phyloP scores from a whole-genome alignment of 1,140 invertebrate species.

The Galleria mellonella region DNA sequence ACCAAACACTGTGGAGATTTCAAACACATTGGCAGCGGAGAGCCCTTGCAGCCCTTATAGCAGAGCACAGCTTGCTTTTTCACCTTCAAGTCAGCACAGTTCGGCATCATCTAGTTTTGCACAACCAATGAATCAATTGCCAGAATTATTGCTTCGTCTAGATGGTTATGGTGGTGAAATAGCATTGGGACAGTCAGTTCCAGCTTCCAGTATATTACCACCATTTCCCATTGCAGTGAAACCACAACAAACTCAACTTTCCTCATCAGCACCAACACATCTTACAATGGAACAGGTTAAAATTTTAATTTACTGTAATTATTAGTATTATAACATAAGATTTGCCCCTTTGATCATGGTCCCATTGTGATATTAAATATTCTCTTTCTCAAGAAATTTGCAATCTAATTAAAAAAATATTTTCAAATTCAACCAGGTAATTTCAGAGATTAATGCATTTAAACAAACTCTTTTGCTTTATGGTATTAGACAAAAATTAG shows the following conservation, averaged over 20 bases:
- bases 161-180: slow-evolving; percentile 72
- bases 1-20: slow-evolving; percentile 55
- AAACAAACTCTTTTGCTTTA: no score
- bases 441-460: no score
- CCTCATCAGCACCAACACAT: slow-evolving; percentile 89
- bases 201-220: slow-evolving; percentile 64
- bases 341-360: no score
- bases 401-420: no score
- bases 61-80: slow-evolving; percentile 69
- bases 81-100: slow-evolving; percentile 75
- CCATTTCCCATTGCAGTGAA: slow-evolving; percentile 62
- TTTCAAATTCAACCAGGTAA: no score
- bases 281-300: slow-evolving; percentile 80
- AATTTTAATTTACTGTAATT: background rate
- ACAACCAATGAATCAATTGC: slow-evolving; percentile 73
- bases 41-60: slow-evolving; percentile 66
- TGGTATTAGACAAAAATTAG: no score
- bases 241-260: slow-evolving; percentile 79
- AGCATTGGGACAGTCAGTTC: slow-evolving; percentile 76
- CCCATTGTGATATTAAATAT: no score
- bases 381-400: no score
- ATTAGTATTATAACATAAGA: no score
- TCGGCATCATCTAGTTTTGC: slow-evolving; percentile 76
- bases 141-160: slow-evolving; percentile 80
- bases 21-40: slow-evolving; percentile 58